Conservation (phyloP, 2,113 vertebrate species). For the Channa maculata region DNA sequence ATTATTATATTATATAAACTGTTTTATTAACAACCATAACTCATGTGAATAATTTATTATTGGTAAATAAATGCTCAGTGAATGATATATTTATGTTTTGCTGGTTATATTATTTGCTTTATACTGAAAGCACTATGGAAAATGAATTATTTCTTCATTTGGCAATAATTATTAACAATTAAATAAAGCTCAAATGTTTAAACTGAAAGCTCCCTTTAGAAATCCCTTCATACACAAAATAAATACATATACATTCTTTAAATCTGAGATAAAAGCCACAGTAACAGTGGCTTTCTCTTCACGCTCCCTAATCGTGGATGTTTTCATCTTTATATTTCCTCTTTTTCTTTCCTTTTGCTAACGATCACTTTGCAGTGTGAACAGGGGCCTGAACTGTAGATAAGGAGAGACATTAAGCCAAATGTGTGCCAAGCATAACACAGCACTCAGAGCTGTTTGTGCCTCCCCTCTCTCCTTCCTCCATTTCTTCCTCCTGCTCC, state of each 20-base stretch:
- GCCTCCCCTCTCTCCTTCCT: constrained; percentile 59
- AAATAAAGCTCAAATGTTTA: too few relatives aligned
- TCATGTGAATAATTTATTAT: too few relatives aligned
- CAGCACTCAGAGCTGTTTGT: constrained; percentile 31
- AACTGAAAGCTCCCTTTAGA: neutral
- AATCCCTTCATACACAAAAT: too few relatives aligned
- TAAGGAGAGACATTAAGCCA: constrained; percentile 48
- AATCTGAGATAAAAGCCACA: neutral
- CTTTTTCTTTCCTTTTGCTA: neutral
- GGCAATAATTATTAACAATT: too few relatives aligned
- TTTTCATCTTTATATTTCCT: constrained; percentile 21
- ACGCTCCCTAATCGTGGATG: neutral
- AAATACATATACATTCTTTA: too few relatives aligned
- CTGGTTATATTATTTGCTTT: too few relatives aligned
- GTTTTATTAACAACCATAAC: too few relatives aligned
- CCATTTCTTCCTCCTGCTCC: constrained; percentile 73
- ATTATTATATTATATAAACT: too few relatives aligned
- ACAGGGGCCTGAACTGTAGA: constrained; percentile 48
- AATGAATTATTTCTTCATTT: too few relatives aligned
- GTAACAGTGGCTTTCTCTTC: constrained; percentile 25
- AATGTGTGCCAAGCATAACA: constrained; percentile 74
- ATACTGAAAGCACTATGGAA: too few relatives aligned
- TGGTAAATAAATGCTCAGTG: too few relatives aligned
- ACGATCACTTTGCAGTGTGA: constrained; percentile 53
- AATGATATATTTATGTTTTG: too few relatives aligned